A percentile compares a stretch with the other conserved stretches of the same genome.
These are phyloP conservation scores for Ascidia mentula DNA, from an alignment of 23 tunicate species.

Conservation along the genomic window DNA sequence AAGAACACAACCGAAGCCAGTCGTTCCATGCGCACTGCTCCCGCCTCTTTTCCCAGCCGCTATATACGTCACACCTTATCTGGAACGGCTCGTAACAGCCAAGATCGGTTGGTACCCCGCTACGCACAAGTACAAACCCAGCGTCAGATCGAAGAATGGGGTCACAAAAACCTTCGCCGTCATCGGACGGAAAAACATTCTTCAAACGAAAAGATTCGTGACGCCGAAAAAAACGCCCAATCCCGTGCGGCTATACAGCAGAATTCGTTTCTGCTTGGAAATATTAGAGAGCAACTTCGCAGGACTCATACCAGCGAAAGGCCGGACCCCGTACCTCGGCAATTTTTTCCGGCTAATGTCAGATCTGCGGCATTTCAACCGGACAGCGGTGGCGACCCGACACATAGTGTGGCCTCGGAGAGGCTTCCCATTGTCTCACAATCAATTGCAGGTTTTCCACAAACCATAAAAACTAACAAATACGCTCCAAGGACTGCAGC, in stretches of 20 bases:
- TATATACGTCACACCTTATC: not conserved
- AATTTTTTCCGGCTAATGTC: not conserved
- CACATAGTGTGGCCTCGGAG: not conserved
- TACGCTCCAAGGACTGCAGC: not conserved
- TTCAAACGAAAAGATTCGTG: not conserved
- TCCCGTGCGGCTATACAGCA: not conserved
- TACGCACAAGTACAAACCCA: conserved; percentile 64
- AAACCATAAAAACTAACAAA: not conserved
- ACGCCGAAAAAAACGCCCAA: too few relatives aligned
- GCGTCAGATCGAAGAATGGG: conserved; percentile 61
- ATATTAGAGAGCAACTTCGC: not conserved
- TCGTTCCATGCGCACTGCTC: not conserved
- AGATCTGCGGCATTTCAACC: not conserved
- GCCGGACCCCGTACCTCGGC: not conserved
- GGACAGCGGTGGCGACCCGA: not conserved
- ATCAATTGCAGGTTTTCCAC: not conserved
- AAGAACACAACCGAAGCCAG: not conserved
- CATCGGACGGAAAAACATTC: not conserved
- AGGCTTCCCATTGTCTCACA: not conserved
- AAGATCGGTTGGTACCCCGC: conserved; percentile 9
- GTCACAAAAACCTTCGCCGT: conserved; percentile 18
- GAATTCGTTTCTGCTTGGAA: not conserved
- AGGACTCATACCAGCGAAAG: not conserved
- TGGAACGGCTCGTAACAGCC: not conserved
- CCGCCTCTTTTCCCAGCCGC: not conserved